phyloP scores from a whole-genome alignment of 2,888 invertebrate species.

The Zygaena filipendulae region DNA sequence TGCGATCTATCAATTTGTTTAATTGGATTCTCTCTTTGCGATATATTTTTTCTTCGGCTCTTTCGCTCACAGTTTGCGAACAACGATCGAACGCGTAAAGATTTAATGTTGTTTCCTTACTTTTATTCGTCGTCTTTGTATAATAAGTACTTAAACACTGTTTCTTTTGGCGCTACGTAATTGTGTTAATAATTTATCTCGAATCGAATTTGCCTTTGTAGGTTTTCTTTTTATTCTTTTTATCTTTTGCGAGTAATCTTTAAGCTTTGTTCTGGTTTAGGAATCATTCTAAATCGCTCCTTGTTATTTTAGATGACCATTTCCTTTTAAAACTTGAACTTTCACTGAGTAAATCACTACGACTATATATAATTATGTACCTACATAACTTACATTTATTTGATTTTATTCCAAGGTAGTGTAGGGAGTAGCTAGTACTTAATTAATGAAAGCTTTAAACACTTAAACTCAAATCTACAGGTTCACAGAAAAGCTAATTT shows the following conservation, averaged over 20 bases:
- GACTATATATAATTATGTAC: too few relatives aligned
- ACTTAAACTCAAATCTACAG: too few relatives aligned
- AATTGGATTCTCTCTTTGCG: conserved; percentile 58
- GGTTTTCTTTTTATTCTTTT: conserved; percentile 2
- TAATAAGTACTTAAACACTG: conserved; percentile 18
- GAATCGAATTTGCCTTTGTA: conserved; percentile 16
- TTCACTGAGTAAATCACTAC: too few relatives aligned
- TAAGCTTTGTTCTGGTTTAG: too few relatives aligned
- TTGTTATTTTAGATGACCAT: too few relatives aligned
- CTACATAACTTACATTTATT: too few relatives aligned
- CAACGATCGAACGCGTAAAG: conserved; percentile 36
- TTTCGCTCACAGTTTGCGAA: conserved; percentile 39
- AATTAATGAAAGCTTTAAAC: too few relatives aligned
- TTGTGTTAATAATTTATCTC: conserved; percentile 17
- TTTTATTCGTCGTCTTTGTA: conserved; percentile 18
- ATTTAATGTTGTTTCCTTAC: conserved; percentile 38
- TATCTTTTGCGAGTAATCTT: background rate
- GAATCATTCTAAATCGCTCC: too few relatives aligned
- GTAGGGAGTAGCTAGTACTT: too few relatives aligned
- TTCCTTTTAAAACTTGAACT: too few relatives aligned
- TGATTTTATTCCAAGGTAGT: too few relatives aligned
- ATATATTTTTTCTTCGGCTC: conserved; percentile 43
- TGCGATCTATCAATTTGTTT: conserved; percentile 59
- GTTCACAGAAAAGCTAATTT: too few relatives aligned
- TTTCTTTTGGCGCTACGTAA: conserved; percentile 21